Conservation (phyloP, 2,113 vertebrate genomes). For the Paralichthys olivaceus region DNA sequence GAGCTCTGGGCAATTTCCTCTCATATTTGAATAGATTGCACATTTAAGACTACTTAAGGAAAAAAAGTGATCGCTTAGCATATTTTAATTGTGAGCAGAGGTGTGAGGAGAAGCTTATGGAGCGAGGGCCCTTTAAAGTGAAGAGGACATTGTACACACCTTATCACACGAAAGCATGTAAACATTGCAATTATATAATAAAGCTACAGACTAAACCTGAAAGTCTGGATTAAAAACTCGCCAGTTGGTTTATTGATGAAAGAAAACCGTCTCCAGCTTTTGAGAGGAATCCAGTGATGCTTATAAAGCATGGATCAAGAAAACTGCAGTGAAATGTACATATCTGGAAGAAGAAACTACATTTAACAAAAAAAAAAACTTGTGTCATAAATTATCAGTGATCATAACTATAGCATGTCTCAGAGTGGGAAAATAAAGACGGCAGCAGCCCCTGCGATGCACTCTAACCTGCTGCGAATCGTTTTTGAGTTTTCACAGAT, state of each 20-base stretch:
- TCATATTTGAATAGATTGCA: slow-evolving; percentile 99
- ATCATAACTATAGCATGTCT: slow-evolving; percentile 44
- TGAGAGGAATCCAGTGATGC: background rate
- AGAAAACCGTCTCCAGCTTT: slow-evolving; percentile 5
- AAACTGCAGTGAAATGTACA: no score
- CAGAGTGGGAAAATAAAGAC: slow-evolving; percentile 59
- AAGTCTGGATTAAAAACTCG: no score
- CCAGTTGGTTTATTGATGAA: background rate
- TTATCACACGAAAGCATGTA: background rate
- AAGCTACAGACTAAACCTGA: background rate
- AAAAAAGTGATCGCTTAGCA: slow-evolving; percentile 99
- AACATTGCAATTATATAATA: slow-evolving; percentile 15
- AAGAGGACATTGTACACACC: slow-evolving; percentile 5
- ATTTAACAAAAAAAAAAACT: background rate
- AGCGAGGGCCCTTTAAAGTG: slow-evolving; percentile 40
- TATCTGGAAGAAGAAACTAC: background rate
- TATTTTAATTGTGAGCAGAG: slow-evolving; percentile 99
- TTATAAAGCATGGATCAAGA: no score
- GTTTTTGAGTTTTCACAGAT: slow-evolving; percentile 77
- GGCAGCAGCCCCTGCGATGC: slow-evolving; percentile 53
- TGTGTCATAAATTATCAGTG: slow-evolving; percentile 50
- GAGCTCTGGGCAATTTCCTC: slow-evolving; percentile 99
- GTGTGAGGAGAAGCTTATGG: slow-evolving; percentile 83
- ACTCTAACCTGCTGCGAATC: slow-evolving; percentile 63
- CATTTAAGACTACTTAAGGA: slow-evolving; percentile 99